Percentiles rank a stretch among this genome's conserved stretches.
phyloP scores from a whole-genome alignment of 2,797 vertebrate species.

The Rhabdomys pumilio region DNA sequence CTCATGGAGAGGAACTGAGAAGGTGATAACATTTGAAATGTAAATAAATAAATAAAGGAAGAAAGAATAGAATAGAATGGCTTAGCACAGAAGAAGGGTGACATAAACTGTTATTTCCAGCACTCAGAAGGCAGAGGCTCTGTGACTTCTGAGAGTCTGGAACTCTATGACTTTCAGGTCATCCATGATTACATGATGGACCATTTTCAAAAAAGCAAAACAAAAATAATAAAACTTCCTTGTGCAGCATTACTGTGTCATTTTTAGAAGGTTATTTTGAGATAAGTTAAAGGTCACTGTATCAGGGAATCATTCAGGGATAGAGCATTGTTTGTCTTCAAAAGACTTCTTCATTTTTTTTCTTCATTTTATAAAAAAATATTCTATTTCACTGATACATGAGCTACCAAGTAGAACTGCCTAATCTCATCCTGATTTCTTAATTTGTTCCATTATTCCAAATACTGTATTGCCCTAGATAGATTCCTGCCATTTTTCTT shows the following conservation, averaged over 20 bases:
- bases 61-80: neutral
- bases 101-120: neutral
- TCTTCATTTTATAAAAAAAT: neutral
- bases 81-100: neutral
- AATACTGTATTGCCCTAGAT: neutral
- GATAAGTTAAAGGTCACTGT: neutral
- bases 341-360: neutral
- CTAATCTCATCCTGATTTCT: neutral
- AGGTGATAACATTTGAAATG: too few relatives aligned
- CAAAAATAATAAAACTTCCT: neutral
- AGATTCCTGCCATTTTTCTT: neutral
- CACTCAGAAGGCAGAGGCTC: neutral
- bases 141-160: neutral
- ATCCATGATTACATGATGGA: neutral
- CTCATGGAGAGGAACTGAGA: too few relatives aligned
- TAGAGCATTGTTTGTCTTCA: neutral
- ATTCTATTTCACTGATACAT: neutral
- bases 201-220: neutral
- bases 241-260: neutral
- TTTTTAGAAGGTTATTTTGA: neutral
- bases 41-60: too few relatives aligned
- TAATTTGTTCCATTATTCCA: neutral
- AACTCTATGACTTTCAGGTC: neutral
- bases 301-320: neutral
- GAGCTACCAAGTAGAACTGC: neutral